Evolutionary conservation across 2,797 vertebrate species (phyloP).

Genomic region (Microchirus variegatus): DNA sequence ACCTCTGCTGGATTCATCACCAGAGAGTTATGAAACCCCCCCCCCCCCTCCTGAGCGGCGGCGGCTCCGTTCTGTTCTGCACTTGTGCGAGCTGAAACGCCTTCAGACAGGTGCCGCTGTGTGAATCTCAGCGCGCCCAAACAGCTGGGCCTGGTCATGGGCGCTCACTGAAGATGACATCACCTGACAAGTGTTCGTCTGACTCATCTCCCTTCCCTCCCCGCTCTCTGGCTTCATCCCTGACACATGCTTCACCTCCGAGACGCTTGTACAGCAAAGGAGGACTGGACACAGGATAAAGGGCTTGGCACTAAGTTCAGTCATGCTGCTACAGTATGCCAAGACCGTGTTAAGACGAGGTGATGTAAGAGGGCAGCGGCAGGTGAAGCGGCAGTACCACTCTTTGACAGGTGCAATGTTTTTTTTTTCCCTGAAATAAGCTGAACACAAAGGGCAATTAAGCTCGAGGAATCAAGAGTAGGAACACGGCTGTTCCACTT

Average conservation of each 20-base stretch:
- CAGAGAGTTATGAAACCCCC: constrained; percentile 54
- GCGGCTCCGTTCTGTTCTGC: constrained; percentile 43
- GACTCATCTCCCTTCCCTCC: constrained; percentile 73
- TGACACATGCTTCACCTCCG: constrained; percentile 67
- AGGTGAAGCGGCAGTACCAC: constrained; percentile 48
- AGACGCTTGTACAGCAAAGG: constrained; percentile 32
- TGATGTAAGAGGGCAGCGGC: constrained; percentile 56
- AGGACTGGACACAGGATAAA: constrained; percentile 26
- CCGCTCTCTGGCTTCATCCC: constrained; percentile 51
- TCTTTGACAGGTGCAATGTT: constrained; percentile 57
- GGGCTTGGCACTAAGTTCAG: constrained; percentile 32
- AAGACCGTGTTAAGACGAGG: constrained; percentile 26
- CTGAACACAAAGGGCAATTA: constrained; percentile 66
- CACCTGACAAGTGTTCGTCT: constrained; percentile 80
- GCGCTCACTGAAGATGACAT: constrained; percentile 77
- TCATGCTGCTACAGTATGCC: constrained; percentile 31
- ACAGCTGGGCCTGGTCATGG: constrained; percentile 77
- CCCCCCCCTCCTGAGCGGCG: constrained; percentile 35
- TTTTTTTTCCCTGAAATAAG: constrained; percentile 55
- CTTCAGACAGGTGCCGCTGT: constrained; percentile 73
- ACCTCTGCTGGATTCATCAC: constrained; percentile 62
- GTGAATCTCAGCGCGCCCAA: constrained; percentile 62
- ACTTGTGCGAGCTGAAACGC: constrained; percentile 59
- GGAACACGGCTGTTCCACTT: constrained; percentile 59
- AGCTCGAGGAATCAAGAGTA: constrained; percentile 59